Evolutionary conservation across 2,113 vertebrate species (phyloP).

Genomic region (Isichthys henryi): DNA sequence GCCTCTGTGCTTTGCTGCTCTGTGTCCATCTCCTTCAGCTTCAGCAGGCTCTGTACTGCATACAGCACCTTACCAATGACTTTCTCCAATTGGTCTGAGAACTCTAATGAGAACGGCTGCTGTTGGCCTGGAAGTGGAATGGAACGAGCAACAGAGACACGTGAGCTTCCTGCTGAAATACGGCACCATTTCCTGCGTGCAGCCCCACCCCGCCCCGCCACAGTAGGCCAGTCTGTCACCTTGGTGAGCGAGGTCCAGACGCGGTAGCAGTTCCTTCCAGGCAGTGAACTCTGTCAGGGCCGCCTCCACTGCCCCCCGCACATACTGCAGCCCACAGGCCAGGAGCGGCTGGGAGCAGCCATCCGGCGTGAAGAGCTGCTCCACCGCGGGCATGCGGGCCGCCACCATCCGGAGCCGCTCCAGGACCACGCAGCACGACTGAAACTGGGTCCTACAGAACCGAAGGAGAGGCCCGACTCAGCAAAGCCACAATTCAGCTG

Average conservation of each 20-base stretch:
- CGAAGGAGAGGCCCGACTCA: not conserved
- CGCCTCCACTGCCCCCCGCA: conserved; percentile 66
- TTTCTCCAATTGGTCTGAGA: conserved; percentile 73
- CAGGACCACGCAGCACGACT: conserved; percentile 64
- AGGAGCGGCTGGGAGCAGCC: conserved; percentile 54
- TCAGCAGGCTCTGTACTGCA: conserved; percentile 77
- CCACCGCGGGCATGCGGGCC: conserved; percentile 62
- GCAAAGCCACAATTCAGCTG: not conserved
- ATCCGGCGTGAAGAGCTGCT: conserved; percentile 66
- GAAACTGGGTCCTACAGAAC: conserved; percentile 74
- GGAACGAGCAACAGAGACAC: not conserved
- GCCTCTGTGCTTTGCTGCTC: conserved; percentile 26
- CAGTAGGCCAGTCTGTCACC: conserved; percentile 34
- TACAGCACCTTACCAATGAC: conserved; percentile 73
- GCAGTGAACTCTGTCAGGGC: conserved; percentile 65
- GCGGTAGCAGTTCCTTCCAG: conserved; percentile 75
- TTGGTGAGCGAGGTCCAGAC: conserved; percentile 39
- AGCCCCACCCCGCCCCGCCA: not conserved
- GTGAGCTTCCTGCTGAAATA: conserved; percentile 7
- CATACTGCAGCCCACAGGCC: conserved; percentile 64
- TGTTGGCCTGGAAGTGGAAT: conserved; percentile 31
- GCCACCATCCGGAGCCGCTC: conserved; percentile 63
- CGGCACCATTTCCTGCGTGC: not conserved
- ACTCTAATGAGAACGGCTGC: conserved; percentile 63
- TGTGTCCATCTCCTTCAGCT: conserved; percentile 56